phyloP scores from a whole-genome alignment of 2,113 vertebrate genomes.

The Corythoichthys haematopterus region DNA sequence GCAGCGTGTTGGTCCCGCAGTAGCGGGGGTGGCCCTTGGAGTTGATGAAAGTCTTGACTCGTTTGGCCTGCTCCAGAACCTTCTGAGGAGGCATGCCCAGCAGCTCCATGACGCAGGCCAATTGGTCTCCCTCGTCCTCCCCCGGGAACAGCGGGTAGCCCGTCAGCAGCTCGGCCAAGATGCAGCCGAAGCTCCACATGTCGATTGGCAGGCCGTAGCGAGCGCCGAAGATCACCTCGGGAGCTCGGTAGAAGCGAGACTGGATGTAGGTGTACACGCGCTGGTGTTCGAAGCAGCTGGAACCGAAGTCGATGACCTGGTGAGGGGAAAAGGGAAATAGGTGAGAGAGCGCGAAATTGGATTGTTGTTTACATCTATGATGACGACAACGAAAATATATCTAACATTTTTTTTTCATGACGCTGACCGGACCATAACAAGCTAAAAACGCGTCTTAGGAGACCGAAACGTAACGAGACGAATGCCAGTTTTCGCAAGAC shows the following conservation, averaged over 20 bases:
- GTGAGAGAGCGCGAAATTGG: neutral
- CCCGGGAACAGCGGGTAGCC: constrained; percentile 95
- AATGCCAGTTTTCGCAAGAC: no score
- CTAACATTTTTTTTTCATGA: no score
- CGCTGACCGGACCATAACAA: no score
- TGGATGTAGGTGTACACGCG: constrained; percentile 98
- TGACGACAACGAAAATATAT: no score
- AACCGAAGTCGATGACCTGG: constrained; percentile 93
- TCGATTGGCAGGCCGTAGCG: constrained; percentile 96
- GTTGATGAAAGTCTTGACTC: constrained; percentile 95
- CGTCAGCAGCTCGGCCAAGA: constrained; percentile 90
- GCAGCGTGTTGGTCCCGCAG: constrained; percentile 81
- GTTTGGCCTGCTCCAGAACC: constrained; percentile 90
- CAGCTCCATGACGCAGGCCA: constrained; percentile 96
- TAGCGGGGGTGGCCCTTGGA: constrained; percentile 96
- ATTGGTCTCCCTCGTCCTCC: constrained; percentile 94
- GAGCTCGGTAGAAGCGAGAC: constrained; percentile 94
- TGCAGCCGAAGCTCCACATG: constrained; percentile 98
- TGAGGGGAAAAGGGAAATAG: neutral
- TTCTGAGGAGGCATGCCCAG: constrained; percentile 90
- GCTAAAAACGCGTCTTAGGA: no score
- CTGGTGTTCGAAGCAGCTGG: constrained; percentile 97
- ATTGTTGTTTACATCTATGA: no score
- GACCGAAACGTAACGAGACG: no score
- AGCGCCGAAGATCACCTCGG: constrained; percentile 90